Base-by-base conservation (phyloP, 2,888 invertebrate genomes). In the Drosophila mimica region DNA sequence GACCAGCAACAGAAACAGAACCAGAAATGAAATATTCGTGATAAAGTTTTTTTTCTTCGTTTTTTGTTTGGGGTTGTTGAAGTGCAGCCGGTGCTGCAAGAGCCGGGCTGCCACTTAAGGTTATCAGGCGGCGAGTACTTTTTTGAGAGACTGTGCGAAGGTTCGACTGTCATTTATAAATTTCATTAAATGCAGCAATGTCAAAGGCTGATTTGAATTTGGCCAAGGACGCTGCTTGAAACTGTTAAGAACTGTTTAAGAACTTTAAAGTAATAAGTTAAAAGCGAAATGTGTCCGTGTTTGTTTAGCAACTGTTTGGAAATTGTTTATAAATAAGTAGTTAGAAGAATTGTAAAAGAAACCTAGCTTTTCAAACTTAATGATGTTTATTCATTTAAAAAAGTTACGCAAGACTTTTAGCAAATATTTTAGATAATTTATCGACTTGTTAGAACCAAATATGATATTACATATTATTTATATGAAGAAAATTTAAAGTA, bases 61-160 rank as follows among this genome's bases (percentile, higher is more conserved):
- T 33, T 20, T 49, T 49, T 48, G 36, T 20, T 59, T 36, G 57
- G 74, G 56, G 76, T 72, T 80, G 79, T 73, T 79, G 77, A 81
- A 79, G 66, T 79, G 79, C 81, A 79, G 61, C 38, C 61, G 46
- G 76, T n/a, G 46, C 65, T 56, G 56, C 56, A 57, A 57, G 57
- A 69, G 48, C 36, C 6, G 25, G 25, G 30, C 51, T 58, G 70
- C n/a, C 62, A 34, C 65, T 74, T 63, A 38, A 69, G 40, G 49
- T 48, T 64, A 59, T 79, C 74, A 66, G 62, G 56, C 57, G 49
- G 36, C 48, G 38, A 52, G 36, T 25, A 46, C 59, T 59, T 72
- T 68, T 53, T 15, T 25, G 25, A 46, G 46, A 46, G 20, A 25
- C 25, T 46, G 46, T 46, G 7, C n/a, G 28, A 30, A 43, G 28